Base-by-base conservation (phyloP, 92 coral and sea anemone genomes). In the Parazoanthus swiftii region DNA sequence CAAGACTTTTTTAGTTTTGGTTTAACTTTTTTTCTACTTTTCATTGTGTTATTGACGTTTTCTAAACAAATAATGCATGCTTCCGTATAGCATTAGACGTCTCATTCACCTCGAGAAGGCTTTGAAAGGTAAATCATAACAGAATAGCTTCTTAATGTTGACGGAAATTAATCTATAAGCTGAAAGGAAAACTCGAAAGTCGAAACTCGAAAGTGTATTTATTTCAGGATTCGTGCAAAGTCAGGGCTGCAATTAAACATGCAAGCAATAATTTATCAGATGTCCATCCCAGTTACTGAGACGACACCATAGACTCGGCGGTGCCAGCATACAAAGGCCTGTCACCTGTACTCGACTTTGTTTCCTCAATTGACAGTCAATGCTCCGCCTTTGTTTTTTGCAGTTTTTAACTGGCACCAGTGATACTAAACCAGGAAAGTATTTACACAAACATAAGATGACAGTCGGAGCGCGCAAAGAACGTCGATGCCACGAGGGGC, bases 261-360 rank as follows among this genome's bases (percentile, higher is more conserved):
- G 37, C 77, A 84, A 36, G 38, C 73, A 4, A 43, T 35, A 23
- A 77, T 79, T 84, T 44, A 84, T 91, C 93, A 88, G 90, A 91
- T 91, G 91, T 85, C 78, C 86, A 66, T 13, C 89, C 35, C 59
- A 89, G 91, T 86, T 88, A 85, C 93, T 87, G 51, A 25, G 82
- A 75, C 16, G 1, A 75, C 44, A 66, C 16, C 66, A 48, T 42
- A 84, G 93, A 91, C 93, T 43, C 2, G 4, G 46, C 77, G 93
- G 93, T 88, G 93, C 93, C 93, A 88, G 18, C 35, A 72, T 48
- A 91, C 93, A 91, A 91, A 77, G 86, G 67, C 54, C 26, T 84
- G 91, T 91, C 93, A 91, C 93, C 93, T 91, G 93, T 79, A 54
- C 70, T 35, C 78, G 50, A 77, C 18, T 54, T 37, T 84, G 90